phyloP scores from a whole-genome alignment of 2,888 invertebrate species.

The Lamellibrachia satsuma region DNA sequence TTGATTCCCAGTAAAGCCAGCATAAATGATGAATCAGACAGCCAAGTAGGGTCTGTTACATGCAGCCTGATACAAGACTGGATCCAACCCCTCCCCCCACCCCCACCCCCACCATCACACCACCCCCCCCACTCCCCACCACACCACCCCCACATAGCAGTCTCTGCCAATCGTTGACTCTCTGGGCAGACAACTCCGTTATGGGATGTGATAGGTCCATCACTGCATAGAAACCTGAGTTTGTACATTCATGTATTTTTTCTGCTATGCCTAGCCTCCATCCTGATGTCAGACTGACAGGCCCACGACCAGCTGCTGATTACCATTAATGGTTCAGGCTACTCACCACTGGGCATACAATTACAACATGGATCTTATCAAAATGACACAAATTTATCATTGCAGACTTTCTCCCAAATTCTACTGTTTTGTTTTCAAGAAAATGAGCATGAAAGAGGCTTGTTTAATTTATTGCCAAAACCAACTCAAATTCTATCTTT shows the following conservation, averaged over 20 bases:
- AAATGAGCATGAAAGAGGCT: background rate
- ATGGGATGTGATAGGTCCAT: background rate
- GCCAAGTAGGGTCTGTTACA: background rate
- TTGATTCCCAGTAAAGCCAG: background rate
- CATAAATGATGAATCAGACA: background rate
- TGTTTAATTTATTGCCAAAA: background rate
- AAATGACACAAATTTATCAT: background rate
- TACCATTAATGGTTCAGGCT: background rate
- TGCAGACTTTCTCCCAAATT: background rate
- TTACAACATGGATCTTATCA: background rate
- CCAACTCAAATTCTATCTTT: background rate
- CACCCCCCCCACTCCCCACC: background rate
- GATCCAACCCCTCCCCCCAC: background rate
- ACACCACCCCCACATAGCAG: background rate
- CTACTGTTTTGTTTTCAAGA: background rate
- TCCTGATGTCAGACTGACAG: background rate
- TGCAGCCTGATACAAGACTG: background rate
- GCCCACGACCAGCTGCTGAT: background rate
- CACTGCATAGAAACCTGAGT: background rate
- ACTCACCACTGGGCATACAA: background rate
- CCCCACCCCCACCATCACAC: background rate
- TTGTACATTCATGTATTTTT: background rate
- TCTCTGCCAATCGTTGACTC: background rate
- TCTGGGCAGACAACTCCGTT: background rate
- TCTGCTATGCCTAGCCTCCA: background rate